Conservation (phyloP, 2,797 vertebrate species). For the Poecilia velifera region DNA sequence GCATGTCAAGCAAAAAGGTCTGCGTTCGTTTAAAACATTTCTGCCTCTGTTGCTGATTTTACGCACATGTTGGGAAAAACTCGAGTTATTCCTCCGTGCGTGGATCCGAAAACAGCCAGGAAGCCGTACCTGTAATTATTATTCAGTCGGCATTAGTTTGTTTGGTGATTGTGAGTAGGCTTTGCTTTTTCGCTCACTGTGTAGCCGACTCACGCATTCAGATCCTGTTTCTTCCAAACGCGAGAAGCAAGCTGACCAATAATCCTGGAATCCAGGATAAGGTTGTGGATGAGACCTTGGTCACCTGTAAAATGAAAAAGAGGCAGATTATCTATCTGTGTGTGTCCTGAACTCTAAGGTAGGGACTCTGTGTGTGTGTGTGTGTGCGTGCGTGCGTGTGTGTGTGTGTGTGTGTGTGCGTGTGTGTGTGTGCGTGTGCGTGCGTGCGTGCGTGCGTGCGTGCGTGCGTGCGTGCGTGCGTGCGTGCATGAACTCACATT, state of each 20-base stretch:
- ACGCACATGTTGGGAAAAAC: conserved; percentile 97
- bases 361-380: not conserved
- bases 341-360: not conserved
- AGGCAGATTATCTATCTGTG: conserved; percentile 7
- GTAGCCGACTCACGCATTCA: conserved; percentile 87
- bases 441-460: no score
- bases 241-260: conserved; percentile 91
- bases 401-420: no score
- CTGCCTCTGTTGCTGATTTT: conserved; percentile 5
- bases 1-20: not conserved
- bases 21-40: not conserved
- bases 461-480: no score
- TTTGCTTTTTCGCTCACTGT: not conserved
- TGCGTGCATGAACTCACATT: conserved; percentile 84
- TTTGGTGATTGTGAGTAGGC: not conserved
- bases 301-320: conserved; percentile 81
- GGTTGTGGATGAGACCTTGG: conserved; percentile 94
- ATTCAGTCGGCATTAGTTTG: not conserved
- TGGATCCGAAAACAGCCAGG: conserved; percentile 93
- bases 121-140: conserved; percentile 89
- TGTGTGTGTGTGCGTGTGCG: not conserved
- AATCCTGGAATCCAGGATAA: conserved; percentile 95
- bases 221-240: conserved; percentile 94
- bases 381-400: no score
- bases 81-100: conserved; percentile 94